These are phyloP conservation scores for Phortica magna DNA, from an alignment of 2,888 invertebrate genomes.

Conservation along the genomic window DNA sequence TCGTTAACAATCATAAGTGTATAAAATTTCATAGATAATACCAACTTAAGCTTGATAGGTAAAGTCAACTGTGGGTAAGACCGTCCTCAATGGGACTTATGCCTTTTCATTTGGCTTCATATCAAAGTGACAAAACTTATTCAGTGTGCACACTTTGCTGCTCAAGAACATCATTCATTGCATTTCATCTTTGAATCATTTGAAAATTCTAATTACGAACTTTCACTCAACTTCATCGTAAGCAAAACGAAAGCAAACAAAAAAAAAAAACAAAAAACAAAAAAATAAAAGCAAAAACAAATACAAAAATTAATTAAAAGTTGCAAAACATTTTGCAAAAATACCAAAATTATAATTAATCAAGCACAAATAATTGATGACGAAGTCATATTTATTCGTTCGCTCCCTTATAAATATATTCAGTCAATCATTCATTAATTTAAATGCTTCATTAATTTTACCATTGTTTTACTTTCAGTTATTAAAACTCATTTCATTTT, in stretches of 20 bases:
- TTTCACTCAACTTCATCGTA: background rate
- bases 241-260: background rate
- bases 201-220: background rate
- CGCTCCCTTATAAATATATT: background rate
- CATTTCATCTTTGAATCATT: background rate
- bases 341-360: conserved; percentile 14
- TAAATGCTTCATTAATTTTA: conserved; percentile 25
- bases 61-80: no score
- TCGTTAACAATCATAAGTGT: no score
- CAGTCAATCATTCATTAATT: background rate
- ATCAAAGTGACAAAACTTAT: background rate
- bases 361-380: conserved; percentile 30
- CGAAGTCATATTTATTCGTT: background rate
- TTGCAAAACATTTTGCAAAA: background rate
- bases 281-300: no score
- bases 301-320: background rate
- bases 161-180: background rate
- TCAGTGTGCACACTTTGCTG: background rate
- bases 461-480: conserved; percentile 4
- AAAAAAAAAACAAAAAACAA: no score
- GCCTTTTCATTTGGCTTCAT: no score
- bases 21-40: no score
- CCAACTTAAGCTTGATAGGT: no score
- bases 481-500: conserved; percentile 21
- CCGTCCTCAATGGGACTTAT: no score